These are phyloP conservation scores for Prionailurus viverrinus DNA, from an alignment of 2,113 vertebrate genomes.

Conservation along the genomic window DNA sequence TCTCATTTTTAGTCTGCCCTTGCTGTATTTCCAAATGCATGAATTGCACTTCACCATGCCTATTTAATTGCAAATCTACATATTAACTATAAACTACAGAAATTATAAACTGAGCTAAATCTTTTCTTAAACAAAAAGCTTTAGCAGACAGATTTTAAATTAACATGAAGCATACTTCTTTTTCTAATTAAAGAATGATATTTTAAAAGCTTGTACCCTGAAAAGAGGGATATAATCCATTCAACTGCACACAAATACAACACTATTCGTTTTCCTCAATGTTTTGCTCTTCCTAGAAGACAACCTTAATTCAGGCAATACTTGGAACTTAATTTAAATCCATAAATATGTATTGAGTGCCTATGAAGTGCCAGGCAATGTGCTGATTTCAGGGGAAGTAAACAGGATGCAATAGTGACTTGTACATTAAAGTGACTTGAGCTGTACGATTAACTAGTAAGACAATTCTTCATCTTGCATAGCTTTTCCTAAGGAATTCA, in stretches of 20 bases:
- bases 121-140: slow-evolving; percentile 72
- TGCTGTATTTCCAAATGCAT: slow-evolving; percentile 74
- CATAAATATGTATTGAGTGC: background rate
- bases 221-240: slow-evolving; percentile 80
- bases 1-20: slow-evolving; percentile 67
- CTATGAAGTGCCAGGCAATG: background rate
- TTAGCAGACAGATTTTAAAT: slow-evolving; percentile 72
- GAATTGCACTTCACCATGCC: slow-evolving; percentile 68
- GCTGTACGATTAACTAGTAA: background rate
- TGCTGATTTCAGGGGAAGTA: background rate
- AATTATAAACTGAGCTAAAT: slow-evolving; percentile 79
- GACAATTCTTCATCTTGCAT: background rate
- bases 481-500: slow-evolving; percentile 5
- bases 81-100: slow-evolving; percentile 76
- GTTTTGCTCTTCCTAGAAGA: slow-evolving; percentile 77
- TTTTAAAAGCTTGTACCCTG: slow-evolving; percentile 79
- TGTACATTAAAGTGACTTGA: slow-evolving; percentile 13
- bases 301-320: slow-evolving; percentile 72
- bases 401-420: background rate
- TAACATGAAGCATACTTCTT: slow-evolving; percentile 68
- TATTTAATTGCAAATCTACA: slow-evolving; percentile 81
- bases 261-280: slow-evolving; percentile 78
- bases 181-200: slow-evolving; percentile 73
- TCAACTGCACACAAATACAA: slow-evolving; percentile 77
- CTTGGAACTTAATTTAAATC: slow-evolving; percentile 67